phyloP scores from a whole-genome alignment of 2,888 invertebrate species.

The Chironomus tentans region DNA sequence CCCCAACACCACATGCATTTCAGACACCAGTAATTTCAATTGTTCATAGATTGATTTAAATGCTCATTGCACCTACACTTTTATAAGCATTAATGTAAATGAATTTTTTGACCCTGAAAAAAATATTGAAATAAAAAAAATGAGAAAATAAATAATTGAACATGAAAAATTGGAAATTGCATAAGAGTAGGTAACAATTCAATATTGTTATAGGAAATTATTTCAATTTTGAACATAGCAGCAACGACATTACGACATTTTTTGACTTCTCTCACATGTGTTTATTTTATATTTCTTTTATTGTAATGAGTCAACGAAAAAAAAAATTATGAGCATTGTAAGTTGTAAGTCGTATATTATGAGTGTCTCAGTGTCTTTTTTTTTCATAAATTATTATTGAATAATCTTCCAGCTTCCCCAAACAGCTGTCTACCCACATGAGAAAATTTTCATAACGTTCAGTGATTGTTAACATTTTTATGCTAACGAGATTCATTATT shows the following conservation, averaged over 20 bases:
- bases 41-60: background rate
- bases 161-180: background rate
- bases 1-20: too few species aligned
- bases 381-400: background rate
- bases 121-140: background rate
- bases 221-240: background rate
- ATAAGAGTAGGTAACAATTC: background rate
- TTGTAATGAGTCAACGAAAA: background rate
- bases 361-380: background rate
- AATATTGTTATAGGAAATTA: background rate
- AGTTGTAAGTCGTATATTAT: background rate
- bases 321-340: background rate
- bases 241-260: too few species aligned
- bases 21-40: too few species aligned
- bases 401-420: background rate
- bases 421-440: background rate
- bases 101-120: conserved; percentile 17
- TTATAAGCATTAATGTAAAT: background rate
- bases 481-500: too few species aligned
- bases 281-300: background rate
- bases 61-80: background rate
- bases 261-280: too few species aligned
- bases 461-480: too few species aligned
- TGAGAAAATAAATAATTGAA: background rate
- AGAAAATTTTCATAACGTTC: background rate